Evolutionary conservation across 2,888 invertebrate genomes (phyloP).

Genomic region (Hypena proboscidalis): DNA sequence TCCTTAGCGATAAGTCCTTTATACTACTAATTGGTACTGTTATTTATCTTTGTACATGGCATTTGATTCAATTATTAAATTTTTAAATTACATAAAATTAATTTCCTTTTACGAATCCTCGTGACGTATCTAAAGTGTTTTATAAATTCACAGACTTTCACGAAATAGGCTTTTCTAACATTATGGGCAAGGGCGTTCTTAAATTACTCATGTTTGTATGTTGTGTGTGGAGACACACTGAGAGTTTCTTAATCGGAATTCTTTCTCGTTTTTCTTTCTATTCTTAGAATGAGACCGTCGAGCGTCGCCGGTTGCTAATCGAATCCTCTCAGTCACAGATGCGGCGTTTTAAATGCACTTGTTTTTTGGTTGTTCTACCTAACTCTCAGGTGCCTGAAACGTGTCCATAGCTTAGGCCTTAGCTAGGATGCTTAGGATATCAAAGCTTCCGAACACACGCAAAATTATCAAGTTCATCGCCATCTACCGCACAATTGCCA

Average conservation of each 20-base stretch:
- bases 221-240: constrained; percentile 15
- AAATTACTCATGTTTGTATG: constrained; percentile 10
- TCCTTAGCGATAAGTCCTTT: constrained; percentile 21
- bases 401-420: no score
- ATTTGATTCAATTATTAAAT: no score
- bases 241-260: constrained; percentile 44
- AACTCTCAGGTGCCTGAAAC: no score
- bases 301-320: constrained; percentile 33
- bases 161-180: constrained; percentile 6
- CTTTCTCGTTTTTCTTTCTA: constrained; percentile 54
- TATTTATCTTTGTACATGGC: no score
- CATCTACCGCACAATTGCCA: no score
- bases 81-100: no score
- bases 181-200: constrained; percentile 7
- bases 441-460: no score
- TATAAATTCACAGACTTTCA: background rate
- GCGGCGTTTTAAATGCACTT: constrained; percentile 39
- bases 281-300: constrained; percentile 57
- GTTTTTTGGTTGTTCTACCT: constrained; percentile 1
- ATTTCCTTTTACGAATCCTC: background rate
- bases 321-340: constrained; percentile 46
- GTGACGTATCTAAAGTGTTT: background rate
- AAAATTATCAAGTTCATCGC: no score
- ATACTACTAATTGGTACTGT: no score
- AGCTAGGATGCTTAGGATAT: no score